A percentile compares a stretch with the other conserved stretches of the same genome.
These are phyloP conservation scores for Streblospio benedicti DNA, from an alignment of 1,140 invertebrate species.

Conservation along the genomic window DNA sequence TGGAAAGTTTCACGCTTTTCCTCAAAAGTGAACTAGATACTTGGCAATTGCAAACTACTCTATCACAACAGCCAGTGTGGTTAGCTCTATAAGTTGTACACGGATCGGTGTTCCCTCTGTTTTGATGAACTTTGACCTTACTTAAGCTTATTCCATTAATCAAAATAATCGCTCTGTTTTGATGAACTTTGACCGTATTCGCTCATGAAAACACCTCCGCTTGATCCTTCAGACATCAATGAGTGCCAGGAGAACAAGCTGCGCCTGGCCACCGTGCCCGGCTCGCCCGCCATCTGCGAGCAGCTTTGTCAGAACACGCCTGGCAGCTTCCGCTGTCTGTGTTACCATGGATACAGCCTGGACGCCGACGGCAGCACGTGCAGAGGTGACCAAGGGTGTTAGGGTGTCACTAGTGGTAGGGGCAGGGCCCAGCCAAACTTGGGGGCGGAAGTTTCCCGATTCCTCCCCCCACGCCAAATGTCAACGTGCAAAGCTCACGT, in stretches of 20 bases:
- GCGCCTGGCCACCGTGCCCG: background rate
- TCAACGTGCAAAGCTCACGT: too few relatives aligned
- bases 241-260: background rate
- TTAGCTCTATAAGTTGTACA: too few relatives aligned
- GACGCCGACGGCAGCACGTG: conserved; percentile 1
- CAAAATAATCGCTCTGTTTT: background rate
- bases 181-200: background rate
- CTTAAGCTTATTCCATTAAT: background rate
- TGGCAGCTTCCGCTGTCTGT: background rate
- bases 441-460: too few relatives aligned
- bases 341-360: conserved; percentile 3
- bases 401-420: too few relatives aligned
- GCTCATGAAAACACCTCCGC: background rate
- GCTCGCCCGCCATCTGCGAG: background rate
- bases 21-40: too few relatives aligned
- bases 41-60: too few relatives aligned
- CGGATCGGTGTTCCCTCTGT: background rate
- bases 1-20: too few relatives aligned
- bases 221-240: background rate
- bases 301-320: background rate
- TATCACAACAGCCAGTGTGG: too few relatives aligned
- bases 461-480: too few relatives aligned
- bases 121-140: background rate
- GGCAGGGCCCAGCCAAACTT: too few relatives aligned
- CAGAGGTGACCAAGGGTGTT: too few relatives aligned